phyloP scores from a whole-genome alignment of 1,140 invertebrate species.

The Drusus annulatus region DNA sequence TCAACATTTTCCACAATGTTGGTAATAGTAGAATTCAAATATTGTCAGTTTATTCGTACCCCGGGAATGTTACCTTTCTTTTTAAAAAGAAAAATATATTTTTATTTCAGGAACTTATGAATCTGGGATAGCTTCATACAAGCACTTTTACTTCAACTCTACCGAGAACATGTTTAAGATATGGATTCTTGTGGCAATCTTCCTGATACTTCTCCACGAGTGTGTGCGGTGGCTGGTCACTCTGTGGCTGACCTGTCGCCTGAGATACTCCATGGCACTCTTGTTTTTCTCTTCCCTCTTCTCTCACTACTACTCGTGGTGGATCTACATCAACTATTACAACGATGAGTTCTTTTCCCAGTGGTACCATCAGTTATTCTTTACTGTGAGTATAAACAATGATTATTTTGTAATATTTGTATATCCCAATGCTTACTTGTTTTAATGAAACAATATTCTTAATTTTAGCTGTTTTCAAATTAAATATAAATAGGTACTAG shows the following conservation, averaged over 20 bases:
- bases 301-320: slow-evolving; percentile 89
- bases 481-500: no score
- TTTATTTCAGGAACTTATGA: slow-evolving; percentile 83
- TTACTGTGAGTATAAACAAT: slow-evolving; percentile 69
- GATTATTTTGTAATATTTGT: no score
- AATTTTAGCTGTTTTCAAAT: no score
- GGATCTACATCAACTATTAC: slow-evolving; percentile 88
- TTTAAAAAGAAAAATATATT: no score
- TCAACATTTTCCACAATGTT: no score
- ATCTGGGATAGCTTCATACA: slow-evolving; percentile 81
- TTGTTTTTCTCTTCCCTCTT: slow-evolving; percentile 82
- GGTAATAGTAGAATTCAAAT: no score
- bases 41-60: no score
- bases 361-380: slow-evolving; percentile 85
- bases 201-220: slow-evolving; percentile 81
- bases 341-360: slow-evolving; percentile 87
- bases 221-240: slow-evolving; percentile 76
- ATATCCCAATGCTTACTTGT: no score
- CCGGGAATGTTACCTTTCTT: no score
- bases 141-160: slow-evolving; percentile 89
- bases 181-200: slow-evolving; percentile 80
- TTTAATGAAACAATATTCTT: no score
- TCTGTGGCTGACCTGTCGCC: slow-evolving; percentile 71
- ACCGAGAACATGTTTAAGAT: slow-evolving; percentile 84
- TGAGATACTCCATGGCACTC: slow-evolving; percentile 80